Evolutionary conservation across 2,113 vertebrate genomes (phyloP).

Genomic region (Fukomys damarensis): DNA sequence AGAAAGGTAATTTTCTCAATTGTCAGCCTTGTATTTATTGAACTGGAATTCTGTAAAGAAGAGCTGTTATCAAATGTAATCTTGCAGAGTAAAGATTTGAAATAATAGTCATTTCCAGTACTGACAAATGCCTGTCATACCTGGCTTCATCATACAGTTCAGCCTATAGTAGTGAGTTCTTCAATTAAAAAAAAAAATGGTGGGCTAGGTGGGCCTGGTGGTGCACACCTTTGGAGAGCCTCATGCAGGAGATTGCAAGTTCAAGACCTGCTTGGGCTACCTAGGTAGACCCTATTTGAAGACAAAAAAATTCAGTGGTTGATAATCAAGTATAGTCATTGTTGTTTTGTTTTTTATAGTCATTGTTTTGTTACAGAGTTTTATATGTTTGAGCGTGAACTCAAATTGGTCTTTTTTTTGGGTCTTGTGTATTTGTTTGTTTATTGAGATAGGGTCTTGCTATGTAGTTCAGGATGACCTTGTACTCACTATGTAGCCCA

Average conservation of each 20-base stretch:
- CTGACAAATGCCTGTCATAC: not conserved
- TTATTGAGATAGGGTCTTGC: too few relatives aligned
- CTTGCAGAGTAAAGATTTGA: not conserved
- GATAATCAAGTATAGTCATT: too few relatives aligned
- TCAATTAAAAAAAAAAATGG: not conserved
- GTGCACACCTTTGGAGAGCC: not conserved
- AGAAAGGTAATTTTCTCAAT: constrained; percentile 1
- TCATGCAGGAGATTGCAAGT: not conserved
- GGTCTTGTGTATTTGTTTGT: too few relatives aligned
- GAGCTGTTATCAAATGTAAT: too few relatives aligned
- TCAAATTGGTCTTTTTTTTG: too few relatives aligned
- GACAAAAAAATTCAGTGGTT: not conserved
- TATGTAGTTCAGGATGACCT: too few relatives aligned
- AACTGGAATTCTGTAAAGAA: not conserved
- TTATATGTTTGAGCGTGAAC: not conserved
- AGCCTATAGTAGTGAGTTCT: not conserved
- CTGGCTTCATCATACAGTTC: not conserved
- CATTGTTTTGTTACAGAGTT: not conserved
- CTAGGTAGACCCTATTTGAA: not conserved
- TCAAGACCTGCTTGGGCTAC: not conserved
- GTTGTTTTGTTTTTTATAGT: too few relatives aligned
- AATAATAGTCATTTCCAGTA: not conserved
- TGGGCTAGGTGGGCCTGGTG: too few relatives aligned
- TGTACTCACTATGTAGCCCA: too few relatives aligned
- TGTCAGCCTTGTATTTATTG: not conserved